Base-by-base conservation (phyloP, 2,797 vertebrate genomes). In the Coreius guichenoti region DNA sequence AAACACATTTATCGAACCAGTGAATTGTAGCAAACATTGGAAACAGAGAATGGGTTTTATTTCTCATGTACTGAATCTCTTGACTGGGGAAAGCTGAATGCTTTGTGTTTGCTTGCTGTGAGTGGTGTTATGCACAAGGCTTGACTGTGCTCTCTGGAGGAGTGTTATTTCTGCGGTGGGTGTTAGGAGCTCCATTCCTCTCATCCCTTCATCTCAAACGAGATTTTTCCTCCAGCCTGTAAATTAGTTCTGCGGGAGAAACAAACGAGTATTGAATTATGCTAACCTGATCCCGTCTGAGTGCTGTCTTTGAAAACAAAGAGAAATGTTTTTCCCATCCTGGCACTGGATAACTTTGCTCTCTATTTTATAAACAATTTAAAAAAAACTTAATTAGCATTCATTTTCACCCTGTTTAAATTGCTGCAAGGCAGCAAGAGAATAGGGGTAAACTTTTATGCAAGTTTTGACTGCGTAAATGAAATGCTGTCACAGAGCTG, bases 181-280 rank as follows among this genome's bases (percentile, higher is more conserved):
- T 83, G 80, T 75, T 77, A 72, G 84, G 84, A 76, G 77, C 76
- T 31, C 49, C 43, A n/a, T 43, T 69, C 23, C 29, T 76, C 84
- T 68, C 36, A 36, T 23, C 74, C 70, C 49, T 70, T 45, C 56
- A 81, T 67, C 73, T 82, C 70, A 81, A 87, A 88, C 16, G 31
- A 80, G 19, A 36, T 88, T 89, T 87, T 77, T 84, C 58, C 81
- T 88, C 74, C 70, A 87, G 69, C 79, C 86, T 77, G 78, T 58
- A 87, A 90, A 89, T 88, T 80, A 83, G 82, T 83, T 87, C 84
- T 65, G 79, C 84, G 21, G 82, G 72, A 73, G 68, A 82, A 87
- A 80, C 87, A 90, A 89, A 78, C 65, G 43, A 73, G 86, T 86
- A 86, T 85, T 83, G 82, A 88, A 87, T 89, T 83, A 87, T 84